Evolutionary conservation across 2,888 invertebrate species (phyloP).

Genomic region (Nymphalis urticae): DNA sequence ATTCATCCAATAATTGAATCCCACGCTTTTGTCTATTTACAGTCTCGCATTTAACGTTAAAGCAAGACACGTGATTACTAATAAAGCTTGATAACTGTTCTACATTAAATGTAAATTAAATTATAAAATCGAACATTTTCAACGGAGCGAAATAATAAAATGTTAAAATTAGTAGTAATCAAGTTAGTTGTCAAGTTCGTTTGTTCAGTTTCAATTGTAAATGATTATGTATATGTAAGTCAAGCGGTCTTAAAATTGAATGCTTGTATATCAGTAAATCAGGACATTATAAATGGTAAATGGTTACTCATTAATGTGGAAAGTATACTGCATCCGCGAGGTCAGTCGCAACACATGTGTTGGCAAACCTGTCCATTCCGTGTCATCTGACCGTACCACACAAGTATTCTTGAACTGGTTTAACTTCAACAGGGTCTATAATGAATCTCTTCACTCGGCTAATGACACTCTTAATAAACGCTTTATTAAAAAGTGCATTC

Average conservation of each 20-base stretch:
- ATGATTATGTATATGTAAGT: neutral
- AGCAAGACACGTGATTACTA: constrained; percentile 5
- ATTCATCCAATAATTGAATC: constrained; percentile 35
- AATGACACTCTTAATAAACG: constrained; percentile 46
- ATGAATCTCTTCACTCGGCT: constrained; percentile 61
- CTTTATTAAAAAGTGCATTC: neutral
- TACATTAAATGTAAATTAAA: neutral
- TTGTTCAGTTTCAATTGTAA: neutral
- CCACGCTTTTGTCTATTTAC: constrained; percentile 29
- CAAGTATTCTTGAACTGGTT: constrained; percentile 71
- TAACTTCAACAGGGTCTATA: constrained; percentile 62
- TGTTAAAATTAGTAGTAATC: too few species aligned
- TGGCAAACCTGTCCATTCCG: constrained; percentile 66
- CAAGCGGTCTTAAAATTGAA: neutral
- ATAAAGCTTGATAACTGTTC: constrained; percentile 5
- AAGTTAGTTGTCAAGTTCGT: too few species aligned
- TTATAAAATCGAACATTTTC: too few species aligned
- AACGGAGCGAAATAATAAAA: too few species aligned
- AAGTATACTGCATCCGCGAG: constrained; percentile 78
- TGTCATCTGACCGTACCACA: constrained; percentile 49
- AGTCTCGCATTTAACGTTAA: constrained; percentile 9
- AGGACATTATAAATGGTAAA: constrained; percentile 56
- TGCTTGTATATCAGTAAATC: constrained; percentile 17
- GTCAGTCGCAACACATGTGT: constrained; percentile 62
- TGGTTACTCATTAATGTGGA: constrained; percentile 70